Base-by-base conservation (phyloP, 1,140 invertebrate species). In the Papilio polyxenes region DNA sequence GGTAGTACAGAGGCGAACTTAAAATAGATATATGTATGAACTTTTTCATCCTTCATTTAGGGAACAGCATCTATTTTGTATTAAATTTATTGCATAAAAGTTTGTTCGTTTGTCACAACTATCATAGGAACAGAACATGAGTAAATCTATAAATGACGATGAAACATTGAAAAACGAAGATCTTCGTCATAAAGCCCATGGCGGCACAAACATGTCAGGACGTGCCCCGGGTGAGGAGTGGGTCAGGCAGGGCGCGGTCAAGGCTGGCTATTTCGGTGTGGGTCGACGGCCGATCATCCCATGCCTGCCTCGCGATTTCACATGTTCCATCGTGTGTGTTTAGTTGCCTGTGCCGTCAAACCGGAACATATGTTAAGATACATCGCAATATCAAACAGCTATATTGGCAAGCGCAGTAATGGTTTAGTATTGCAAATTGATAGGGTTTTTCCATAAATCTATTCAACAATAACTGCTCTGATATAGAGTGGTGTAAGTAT, bases 261-360 rank as follows among this genome's bases (percentile, higher is more conserved):
- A 92, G 91, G 91, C 87, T 89, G 85, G 75, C 82, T 92, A 90
- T 92, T 92, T 91, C 90, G 89, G 90, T 85, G 87, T 85, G 83
- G 89, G 88, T 89, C 86, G 87, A 85, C 83, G 88, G 74, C 86
- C 89, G 85, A 83, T 75, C 81, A 74, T 83, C 84, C 83, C 85
- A 85, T 86, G 86, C 81, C 82, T 48, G 86, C 78, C 78, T 44
- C 49, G 53, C 78, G 82, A 59, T 77, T 75, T 75, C 74, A 75
- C 23, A 49, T 77, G 75, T 77, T 56, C 17, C 11, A 77, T 80
- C 76, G 59, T 82, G 48, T 78, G 81, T 15, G 40, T 77, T 77
- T 77, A 31, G 20, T 23, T 49, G 44, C 48, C 65, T 37, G 65
- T 11, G 13, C 62, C 23, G 65, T 40, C 59, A 62, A 62, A 62